phyloP scores from a whole-genome alignment of 2,113 vertebrate species.

The Loxodonta africana region DNA sequence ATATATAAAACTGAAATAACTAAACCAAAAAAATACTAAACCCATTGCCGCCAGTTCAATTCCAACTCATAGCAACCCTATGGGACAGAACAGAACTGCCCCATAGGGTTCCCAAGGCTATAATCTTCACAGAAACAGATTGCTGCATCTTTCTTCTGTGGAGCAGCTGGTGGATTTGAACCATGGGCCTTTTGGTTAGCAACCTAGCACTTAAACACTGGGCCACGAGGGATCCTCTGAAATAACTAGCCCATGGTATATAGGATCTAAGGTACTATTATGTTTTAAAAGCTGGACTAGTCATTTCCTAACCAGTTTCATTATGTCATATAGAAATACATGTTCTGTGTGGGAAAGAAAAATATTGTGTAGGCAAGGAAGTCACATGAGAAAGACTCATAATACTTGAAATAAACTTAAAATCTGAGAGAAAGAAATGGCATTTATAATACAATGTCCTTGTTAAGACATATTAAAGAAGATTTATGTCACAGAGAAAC shows the following conservation, averaged over 20 bases:
- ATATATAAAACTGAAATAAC: no score
- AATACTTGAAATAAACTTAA: slow-evolving; percentile 55
- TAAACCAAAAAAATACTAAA: no score
- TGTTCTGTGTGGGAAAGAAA: slow-evolving; percentile 33
- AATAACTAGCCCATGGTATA: background rate
- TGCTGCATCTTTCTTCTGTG: no score
- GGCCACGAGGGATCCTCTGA: background rate
- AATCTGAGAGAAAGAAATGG: slow-evolving; percentile 60
- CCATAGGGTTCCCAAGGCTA: no score
- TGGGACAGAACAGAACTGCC: no score
- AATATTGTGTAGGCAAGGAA: slow-evolving; percentile 13
- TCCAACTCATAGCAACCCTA: no score
- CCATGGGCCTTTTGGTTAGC: no score
- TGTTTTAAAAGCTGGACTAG: slow-evolving; percentile 6
- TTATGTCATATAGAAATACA: slow-evolving; percentile 2
- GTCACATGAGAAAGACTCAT: slow-evolving; percentile 22
- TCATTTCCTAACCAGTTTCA: background rate
- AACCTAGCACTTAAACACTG: no score
- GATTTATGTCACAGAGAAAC: slow-evolving; percentile 51
- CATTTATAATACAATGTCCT: slow-evolving; percentile 55
- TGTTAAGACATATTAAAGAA: slow-evolving; percentile 50
- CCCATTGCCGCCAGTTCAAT: no score
- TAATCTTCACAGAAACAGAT: no score
- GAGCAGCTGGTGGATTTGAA: no score
- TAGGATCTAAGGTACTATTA: background rate